Evolutionary conservation across 2,797 vertebrate genomes (phyloP).

Genomic region (Petrocephalus schoutedeni): DNA sequence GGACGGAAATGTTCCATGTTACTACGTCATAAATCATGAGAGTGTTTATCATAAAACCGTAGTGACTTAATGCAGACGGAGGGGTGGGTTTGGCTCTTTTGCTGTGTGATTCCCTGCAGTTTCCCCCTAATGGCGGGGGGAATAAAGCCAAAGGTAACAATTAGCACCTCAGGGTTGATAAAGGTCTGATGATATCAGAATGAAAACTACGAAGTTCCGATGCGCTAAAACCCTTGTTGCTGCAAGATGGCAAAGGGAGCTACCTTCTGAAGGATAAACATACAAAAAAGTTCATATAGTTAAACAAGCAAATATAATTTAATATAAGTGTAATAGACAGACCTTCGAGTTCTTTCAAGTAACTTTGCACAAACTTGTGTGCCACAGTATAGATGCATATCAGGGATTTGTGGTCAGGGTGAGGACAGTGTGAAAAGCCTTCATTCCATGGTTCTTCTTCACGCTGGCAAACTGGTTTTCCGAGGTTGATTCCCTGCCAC

Average conservation of each 20-base stretch:
- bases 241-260: background rate
- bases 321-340: background rate
- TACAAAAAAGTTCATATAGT: background rate
- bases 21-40: constrained; percentile 32
- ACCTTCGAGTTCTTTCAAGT: background rate
- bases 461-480: background rate
- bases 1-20: constrained; percentile 30
- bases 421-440: background rate
- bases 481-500: background rate
- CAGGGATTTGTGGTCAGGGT: background rate
- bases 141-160: background rate
- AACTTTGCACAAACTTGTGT: background rate
- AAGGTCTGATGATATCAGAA: background rate
- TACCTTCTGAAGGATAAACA: background rate
- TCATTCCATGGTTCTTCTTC: background rate
- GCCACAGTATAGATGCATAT: background rate
- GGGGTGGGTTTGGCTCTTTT: background rate
- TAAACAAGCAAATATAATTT: background rate
- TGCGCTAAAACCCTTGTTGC: background rate
- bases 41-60: constrained; percentile 27
- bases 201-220: background rate
- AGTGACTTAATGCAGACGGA: background rate
- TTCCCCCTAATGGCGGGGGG: background rate
- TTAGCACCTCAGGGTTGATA: background rate
- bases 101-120: background rate